Base-by-base conservation (phyloP, 2,888 invertebrate genomes). In the Melanostoma scalare region DNA sequence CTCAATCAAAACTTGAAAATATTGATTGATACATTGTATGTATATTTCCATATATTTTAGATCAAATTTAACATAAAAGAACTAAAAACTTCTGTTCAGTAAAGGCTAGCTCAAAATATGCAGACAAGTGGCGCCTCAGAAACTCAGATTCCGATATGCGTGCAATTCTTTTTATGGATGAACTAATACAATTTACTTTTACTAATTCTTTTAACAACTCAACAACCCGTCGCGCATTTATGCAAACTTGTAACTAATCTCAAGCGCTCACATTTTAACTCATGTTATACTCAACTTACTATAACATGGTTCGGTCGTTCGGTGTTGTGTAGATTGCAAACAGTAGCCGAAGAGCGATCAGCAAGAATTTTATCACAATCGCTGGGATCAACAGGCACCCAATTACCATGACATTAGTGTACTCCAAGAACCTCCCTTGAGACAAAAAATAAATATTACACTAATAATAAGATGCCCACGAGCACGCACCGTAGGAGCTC, bases 351-450 rank as follows among this genome's bases (percentile, higher is more conserved):
- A 55, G 8, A 74, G 31, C 60, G 69, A 75, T 79, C 69, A 69
- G 38, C 55, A 75, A 55, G 44, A 74, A 61, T 30, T 38, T 67
- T 75, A 84, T 71, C 74, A 71, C 63, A 73, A 74, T 74, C 53
- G 65, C 20, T 67, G 44, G 56, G 68, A 73, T 73, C 69, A 71
- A 36, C 73, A 84, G 78, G 69, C 84, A 79, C 71, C 74, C 71
- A 84, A 84, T 84, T 79, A 84, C 58, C 60, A 65, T 79, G 65
- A 60, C 63, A 80, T 71, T 67, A 72, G 65, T 60, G 42, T 35
- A 40, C 20, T 38, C 5, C 30, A 33, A 44, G 36, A 10, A n/a
- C 20, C 36, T 31, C 46, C 75, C 36, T 55, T 38, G 44, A 8
- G 48, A 30, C 31, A 50, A 20, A n/a, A 58, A 52, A 48, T 38